A percentile compares a stretch with the other conserved stretches of the same genome.
Evolutionary conservation across 2,797 vertebrate species (phyloP).

Genomic region (Toxotes lorentzi): DNA sequence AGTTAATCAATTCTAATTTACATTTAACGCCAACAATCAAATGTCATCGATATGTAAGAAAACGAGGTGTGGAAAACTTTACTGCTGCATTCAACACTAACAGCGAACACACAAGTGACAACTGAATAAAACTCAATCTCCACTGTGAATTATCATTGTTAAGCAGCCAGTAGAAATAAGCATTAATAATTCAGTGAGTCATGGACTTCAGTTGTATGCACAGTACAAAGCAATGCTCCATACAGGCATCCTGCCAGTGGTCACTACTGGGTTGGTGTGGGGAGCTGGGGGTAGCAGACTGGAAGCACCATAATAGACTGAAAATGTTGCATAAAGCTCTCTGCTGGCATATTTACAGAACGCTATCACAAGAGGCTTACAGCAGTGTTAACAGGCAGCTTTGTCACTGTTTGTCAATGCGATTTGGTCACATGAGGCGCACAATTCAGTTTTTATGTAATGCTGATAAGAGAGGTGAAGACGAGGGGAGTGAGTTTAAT

Average conservation of each 20-base stretch:
- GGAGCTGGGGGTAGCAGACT: background rate
- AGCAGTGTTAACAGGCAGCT: constrained; percentile 67
- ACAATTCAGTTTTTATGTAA: constrained; percentile 72
- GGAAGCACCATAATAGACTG: constrained; percentile 33
- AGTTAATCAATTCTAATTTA: background rate
- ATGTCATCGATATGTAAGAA: background rate
- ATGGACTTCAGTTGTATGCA: background rate
- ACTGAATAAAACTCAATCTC: background rate
- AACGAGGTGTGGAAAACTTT: background rate
- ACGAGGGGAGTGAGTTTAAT: background rate
- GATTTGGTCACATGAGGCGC: constrained; percentile 71
- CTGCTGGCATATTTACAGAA: constrained; percentile 66
- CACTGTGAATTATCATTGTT: background rate
- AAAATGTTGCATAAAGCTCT: constrained; percentile 71
- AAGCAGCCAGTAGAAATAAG: background rate
- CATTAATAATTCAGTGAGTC: background rate
- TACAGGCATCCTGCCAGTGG: background rate
- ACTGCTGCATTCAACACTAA: background rate
- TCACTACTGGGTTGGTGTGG: background rate
- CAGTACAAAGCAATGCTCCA: background rate
- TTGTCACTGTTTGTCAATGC: constrained; percentile 71
- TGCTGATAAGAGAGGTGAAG: constrained; percentile 37
- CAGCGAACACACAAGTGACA: background rate
- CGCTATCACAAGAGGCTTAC: constrained; percentile 70
- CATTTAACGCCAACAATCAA: background rate